A percentile compares a stretch with the other conserved stretches of the same genome.
phyloP scores from a whole-genome alignment of 1,140 invertebrate species.

The Drosophila guanche region DNA sequence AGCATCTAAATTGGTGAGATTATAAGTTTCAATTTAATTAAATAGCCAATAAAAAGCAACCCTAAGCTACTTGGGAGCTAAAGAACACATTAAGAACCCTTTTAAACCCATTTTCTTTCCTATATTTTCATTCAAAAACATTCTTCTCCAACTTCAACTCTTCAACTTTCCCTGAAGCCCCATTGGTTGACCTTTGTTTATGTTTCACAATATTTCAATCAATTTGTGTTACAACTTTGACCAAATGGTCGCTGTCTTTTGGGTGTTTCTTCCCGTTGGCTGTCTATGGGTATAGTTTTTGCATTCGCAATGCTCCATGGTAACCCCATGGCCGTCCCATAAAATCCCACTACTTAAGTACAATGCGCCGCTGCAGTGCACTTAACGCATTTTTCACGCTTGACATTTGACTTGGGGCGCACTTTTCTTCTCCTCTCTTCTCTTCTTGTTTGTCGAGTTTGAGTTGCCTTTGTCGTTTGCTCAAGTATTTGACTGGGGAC shows the following conservation, averaged over 20 bases:
- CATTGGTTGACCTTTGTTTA: conserved; percentile 10
- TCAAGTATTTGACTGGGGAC: conserved; percentile 6
- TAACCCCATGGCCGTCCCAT: conserved; percentile 45
- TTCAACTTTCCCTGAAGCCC: background rate
- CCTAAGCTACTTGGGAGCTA: too few species aligned
- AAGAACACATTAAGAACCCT: too few species aligned
- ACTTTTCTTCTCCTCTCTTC: conserved; percentile 63
- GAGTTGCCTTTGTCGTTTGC: conserved; percentile 25
- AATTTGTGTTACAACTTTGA: conserved; percentile 31
- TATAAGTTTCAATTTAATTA: too few species aligned
- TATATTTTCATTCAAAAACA: too few species aligned
- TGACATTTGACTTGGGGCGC: conserved; percentile 82
- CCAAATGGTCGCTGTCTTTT: conserved; percentile 13
- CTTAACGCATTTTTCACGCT: conserved; percentile 83
- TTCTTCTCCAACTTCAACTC: background rate
- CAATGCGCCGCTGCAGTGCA: conserved; percentile 74
- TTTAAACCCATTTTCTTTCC: too few species aligned
- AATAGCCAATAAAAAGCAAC: too few species aligned
- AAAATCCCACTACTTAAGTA: conserved; percentile 76
- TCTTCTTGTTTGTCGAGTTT: conserved; percentile 31
- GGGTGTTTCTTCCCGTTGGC: conserved; percentile 17
- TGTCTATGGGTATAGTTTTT: conserved; percentile 46
- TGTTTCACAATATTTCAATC: conserved; percentile 19
- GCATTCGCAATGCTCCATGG: conserved; percentile 51
- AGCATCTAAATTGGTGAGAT: too few species aligned